A percentile compares a stretch with the other conserved stretches of the same genome.
Evolutionary conservation across 2,888 invertebrate species (phyloP).

Genomic region (Chalcis sispes): DNA sequence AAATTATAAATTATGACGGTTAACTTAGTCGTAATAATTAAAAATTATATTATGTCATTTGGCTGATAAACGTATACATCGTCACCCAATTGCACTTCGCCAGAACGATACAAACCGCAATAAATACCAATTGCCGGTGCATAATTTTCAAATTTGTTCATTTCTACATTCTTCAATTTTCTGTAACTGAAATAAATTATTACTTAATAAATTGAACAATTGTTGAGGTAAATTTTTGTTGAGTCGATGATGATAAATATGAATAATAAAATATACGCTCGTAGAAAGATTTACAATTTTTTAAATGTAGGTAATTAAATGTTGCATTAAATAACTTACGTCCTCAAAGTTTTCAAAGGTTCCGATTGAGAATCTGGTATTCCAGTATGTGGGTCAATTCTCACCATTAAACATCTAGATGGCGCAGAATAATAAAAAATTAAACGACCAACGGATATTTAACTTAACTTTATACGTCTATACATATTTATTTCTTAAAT

Average conservation of each 20-base stretch:
- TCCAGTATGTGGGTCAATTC: constrained; percentile 77
- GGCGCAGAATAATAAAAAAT: constrained; percentile 48
- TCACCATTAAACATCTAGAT: constrained; percentile 75
- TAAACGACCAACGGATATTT: background rate
- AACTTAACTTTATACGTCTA: background rate
- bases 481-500: too few relatives aligned
- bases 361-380: constrained; percentile 74
- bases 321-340: constrained; percentile 70
- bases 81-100: constrained; percentile 77
- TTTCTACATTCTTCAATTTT: constrained; percentile 60
- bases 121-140: constrained; percentile 78
- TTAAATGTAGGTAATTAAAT: constrained; percentile 28
- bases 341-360: constrained; percentile 78
- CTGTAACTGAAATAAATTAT: constrained; percentile 63
- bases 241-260: too few relatives aligned
- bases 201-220: constrained; percentile 6
- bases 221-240: too few relatives aligned
- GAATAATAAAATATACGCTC: too few relatives aligned
- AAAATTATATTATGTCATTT: too few relatives aligned
- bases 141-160: constrained; percentile 67
- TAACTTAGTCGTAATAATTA: too few relatives aligned
- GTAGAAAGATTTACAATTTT: too few relatives aligned
- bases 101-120: constrained; percentile 76
- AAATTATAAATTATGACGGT: too few relatives aligned
- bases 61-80: constrained; percentile 74